These are phyloP conservation scores for Megaceryle maxima DNA, from an alignment of 2,113 vertebrate genomes.

Conservation along the genomic window DNA sequence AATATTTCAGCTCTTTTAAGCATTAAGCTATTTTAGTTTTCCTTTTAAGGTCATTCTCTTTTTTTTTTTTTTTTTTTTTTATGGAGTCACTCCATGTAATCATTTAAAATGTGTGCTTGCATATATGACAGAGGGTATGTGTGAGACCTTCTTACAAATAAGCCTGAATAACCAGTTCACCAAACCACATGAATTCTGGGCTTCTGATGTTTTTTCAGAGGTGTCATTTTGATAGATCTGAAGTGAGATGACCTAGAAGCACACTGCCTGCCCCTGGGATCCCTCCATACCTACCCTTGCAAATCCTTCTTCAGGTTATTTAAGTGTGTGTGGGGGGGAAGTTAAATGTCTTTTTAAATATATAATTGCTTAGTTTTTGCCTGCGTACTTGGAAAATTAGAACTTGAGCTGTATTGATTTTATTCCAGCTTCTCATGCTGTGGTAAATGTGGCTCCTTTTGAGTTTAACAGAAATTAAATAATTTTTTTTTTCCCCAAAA, in stretches of 20 bases:
- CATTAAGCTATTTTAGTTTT: neutral
- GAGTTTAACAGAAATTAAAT: neutral
- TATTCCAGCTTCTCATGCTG: neutral
- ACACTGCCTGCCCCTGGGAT: neutral
- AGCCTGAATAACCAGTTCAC: neutral
- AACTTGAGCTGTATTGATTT: neutral
- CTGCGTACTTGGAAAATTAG: neutral
- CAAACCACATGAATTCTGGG: neutral
- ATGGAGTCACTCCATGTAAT: neutral
- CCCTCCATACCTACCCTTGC: neutral
- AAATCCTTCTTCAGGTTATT: neutral
- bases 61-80: neutral
- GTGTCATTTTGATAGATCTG: no score
- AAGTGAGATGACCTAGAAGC: neutral
- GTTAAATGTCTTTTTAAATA: neutral
- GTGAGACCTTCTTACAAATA: neutral
- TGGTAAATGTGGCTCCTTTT: neutral
- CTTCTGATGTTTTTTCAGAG: neutral
- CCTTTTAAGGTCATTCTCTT: neutral
- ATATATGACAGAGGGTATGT: neutral
- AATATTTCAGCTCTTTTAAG: neutral
- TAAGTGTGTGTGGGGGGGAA: no score
- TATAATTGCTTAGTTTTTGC: neutral
- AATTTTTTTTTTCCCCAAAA: neutral
- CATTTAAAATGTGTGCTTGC: neutral